phyloP scores from a whole-genome alignment of 2,113 vertebrate genomes.

The Daphoenositta chrysoptera region DNA sequence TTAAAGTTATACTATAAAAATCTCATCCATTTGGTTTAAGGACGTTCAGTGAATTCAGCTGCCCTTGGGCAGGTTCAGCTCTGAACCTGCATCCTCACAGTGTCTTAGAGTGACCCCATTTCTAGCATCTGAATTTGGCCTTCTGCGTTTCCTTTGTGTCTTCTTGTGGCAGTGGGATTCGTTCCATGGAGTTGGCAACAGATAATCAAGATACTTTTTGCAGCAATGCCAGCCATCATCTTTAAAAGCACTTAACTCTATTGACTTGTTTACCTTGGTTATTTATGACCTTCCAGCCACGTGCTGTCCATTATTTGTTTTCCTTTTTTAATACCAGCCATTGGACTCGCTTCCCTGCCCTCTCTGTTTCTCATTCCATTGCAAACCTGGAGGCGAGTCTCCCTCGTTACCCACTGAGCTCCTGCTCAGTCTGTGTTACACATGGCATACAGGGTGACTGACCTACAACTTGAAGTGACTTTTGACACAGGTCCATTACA shows the following conservation, averaged over 20 bases:
- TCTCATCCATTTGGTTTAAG: neutral
- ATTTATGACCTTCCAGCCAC: slow-evolving; percentile 3
- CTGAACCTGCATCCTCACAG: neutral
- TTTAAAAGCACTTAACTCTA: slow-evolving; percentile 36
- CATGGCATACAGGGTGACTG: neutral
- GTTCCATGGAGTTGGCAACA: neutral
- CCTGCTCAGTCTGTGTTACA: neutral
- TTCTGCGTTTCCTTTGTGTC: neutral
- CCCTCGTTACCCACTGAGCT: neutral
- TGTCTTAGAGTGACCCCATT: neutral
- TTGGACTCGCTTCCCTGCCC: neutral
- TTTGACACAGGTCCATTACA: neutral
- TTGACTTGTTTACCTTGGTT: slow-evolving; percentile 3
- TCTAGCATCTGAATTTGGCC: neutral
- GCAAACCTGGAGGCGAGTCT: neutral
- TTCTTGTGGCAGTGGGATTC: neutral
- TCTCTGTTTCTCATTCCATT: neutral
- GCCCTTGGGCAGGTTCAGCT: neutral
- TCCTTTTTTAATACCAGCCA: neutral
- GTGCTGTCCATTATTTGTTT: neutral
- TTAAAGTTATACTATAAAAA: neutral
- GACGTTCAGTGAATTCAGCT: neutral
- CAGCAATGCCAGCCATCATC: neutral
- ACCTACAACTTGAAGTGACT: neutral
- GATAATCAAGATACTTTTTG: neutral